Base-by-base conservation (phyloP, 2,113 vertebrate genomes). In the Laticauda laticaudata region DNA sequence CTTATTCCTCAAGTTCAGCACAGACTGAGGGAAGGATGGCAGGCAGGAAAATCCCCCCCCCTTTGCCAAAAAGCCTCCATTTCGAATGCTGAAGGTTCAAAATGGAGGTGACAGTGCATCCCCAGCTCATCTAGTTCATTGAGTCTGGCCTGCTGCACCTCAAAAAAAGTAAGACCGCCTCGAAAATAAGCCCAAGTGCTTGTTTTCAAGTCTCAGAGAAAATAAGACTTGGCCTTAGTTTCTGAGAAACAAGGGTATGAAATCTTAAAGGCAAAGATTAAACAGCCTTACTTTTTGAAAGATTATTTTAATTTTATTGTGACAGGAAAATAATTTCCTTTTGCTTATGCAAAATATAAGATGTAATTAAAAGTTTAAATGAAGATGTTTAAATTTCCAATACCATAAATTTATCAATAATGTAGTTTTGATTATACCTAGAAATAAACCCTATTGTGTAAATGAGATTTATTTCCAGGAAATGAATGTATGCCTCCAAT, bases 241-340 rank as follows among this genome's bases (percentile, higher is more conserved):
- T 51, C 48, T 51, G 48, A 51, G 48, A 51, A 51, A 51, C 48
- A 51, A 8, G 8, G 8, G 8, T 9, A 93, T 91, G 54, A 92
- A 69, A 94, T 96, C 34, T 90, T 94, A 93, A 90, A 91, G 91
- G 91, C 94, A 96, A 87, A 75, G 90, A 88, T 95, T 93, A n/a
- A 95, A 59, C 3, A 24, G 86, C 43, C 95, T 93, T 92, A 89
- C 64, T 96, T 96, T 95, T 90, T 69, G 85, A 64, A 81, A 92
- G 0, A 11, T 39, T 56, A 81, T 59, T 23, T 0, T 29, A 94
- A 95, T 18, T 94, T 94, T n/a, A 94, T 93, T 94, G 18, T 89
- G 55, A 14, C 61, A 96, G 86, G 45, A 94, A 95, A 55, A 94
- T 87, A 94, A 96, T 94, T 92, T 64, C 95, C 43, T 64, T 96